Base-by-base conservation (phyloP, 2,797 vertebrate genomes). In the Oryzias sinensis region DNA sequence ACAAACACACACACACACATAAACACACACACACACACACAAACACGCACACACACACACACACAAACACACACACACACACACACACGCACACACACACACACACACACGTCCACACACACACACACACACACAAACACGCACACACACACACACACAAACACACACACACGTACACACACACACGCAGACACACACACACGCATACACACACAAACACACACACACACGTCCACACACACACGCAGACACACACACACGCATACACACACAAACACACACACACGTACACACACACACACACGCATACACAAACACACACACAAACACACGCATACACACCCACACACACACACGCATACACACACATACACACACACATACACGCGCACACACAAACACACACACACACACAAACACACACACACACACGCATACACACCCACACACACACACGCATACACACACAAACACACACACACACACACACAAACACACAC, bases 161-260 rank as follows among this genome's bases (percentile, higher is more conserved):
- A 41, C 53, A 44, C 58, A 55, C 46, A 18, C 49, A 43, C 43
- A 22, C 37, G 24, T 64, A 48, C 46, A 59, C 49, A 58, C 43
- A 55, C 49, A 43, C 40, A 27, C 43, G 14, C 53, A 24, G 27
- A 41, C 65, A 53, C 57, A 45, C 7, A 8, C 29, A 33, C 29
- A 8, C 8, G 1, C 0, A 49, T 54, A 18, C 46, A 29, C 29
- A 43, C 40, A 43, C 53, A 25, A 27, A 49, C 43, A 42, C 17
- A 53, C 45, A 49, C 48, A 29, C 17, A 53, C 45, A 45, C n/a
- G n/a, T n/a, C n/a, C 48, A 22, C 22, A 49, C 41, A 45, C 48
- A 29, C 22, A 53, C 45, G 45, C 43, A 42, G 17, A 49, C 45
- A 49, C 43, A 29, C 22, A 53, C 40, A 42, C 53, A 42, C 22